phyloP scores from a whole-genome alignment of 2,888 invertebrate species.

The Argyra leucocephala region DNA sequence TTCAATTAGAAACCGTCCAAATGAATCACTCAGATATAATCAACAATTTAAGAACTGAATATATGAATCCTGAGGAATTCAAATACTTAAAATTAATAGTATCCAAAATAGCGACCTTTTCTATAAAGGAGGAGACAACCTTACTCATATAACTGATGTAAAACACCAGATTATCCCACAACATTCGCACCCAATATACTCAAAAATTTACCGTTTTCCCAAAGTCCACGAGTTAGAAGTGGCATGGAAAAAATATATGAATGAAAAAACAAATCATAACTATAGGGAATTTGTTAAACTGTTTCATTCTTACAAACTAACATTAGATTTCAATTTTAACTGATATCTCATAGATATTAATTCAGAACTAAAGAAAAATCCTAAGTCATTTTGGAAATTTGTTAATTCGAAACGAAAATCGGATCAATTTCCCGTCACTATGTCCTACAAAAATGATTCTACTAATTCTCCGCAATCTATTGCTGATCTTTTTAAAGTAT shows the following conservation, averaged over 20 bases:
- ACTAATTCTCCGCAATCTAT: too few relatives aligned
- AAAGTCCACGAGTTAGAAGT: conserved; percentile 12
- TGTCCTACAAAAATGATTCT: too few relatives aligned
- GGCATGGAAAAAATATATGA: conserved; percentile 16
- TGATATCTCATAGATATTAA: too few relatives aligned
- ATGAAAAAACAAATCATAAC: conserved; percentile 18
- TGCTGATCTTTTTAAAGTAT: too few relatives aligned
- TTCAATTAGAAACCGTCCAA: not conserved
- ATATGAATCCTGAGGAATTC: not conserved
- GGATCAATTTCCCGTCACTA: too few relatives aligned
- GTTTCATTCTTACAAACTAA: too few relatives aligned
- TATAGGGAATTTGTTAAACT: too few relatives aligned
- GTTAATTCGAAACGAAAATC: too few relatives aligned
- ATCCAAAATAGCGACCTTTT: not conserved
- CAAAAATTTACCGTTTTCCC: not conserved
- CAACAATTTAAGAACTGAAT: not conserved
- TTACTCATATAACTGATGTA: not conserved
- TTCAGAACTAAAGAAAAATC: too few relatives aligned
- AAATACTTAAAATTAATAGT: not conserved
- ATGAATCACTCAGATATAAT: not conserved
- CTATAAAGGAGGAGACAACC: not conserved
- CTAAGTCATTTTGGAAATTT: too few relatives aligned
- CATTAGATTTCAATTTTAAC: too few relatives aligned
- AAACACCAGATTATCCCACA: not conserved
- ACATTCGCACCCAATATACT: not conserved